Evolutionary conservation across 2,888 invertebrate genomes (phyloP), one percentile per base, ranked within the genome.

Genomic region (Synergus laeviventris): DNA sequence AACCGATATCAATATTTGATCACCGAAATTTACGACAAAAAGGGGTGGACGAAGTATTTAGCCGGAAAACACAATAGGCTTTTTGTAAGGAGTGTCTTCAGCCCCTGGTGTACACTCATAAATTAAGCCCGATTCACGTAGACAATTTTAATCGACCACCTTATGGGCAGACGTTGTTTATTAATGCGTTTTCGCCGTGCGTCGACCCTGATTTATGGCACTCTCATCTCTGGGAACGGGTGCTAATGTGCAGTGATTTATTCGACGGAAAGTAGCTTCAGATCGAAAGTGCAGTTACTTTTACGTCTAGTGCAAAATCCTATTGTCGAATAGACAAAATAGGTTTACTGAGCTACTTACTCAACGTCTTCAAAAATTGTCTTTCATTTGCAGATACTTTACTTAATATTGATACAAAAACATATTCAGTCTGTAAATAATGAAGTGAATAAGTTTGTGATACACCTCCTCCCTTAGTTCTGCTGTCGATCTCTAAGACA

Each of bases 161-260:
- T 86, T 83, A 84, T 83, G 83, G 81, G 75, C 80, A 59, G 77
- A 73, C 79, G 83, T 83, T 86, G 83, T 85, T 87, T 86, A 86
- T 85, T 87, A 86, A 86, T 86, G 86, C 83, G 78, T 86, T 86
- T 82, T 78, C 81, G 79, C 83, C 84, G 79, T 82, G 81, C 79
- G 78, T 81, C 78, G 73, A 77, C 81, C 75, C 79, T 81, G 83
- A 82, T 84, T 85, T 84, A 85, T 76, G 74, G 75, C 74, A 77
- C 45, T 74, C 82, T 49, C 80, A 77, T 84, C 81, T 80, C 82
- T 81, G 80, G 81, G 75, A 74, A 74, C 78, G 78, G 75, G 81
- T 79, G 81, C 81, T 83, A 83, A 85, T 81, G 79, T 79, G 77
- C 62, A 78, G 81, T 81, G 81, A 79, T 86, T 84, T 84, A 86